A percentile compares a stretch with the other conserved stretches of the same genome.
Conservation (phyloP, 2,797 vertebrate genomes). For the Masticophis lateralis region DNA sequence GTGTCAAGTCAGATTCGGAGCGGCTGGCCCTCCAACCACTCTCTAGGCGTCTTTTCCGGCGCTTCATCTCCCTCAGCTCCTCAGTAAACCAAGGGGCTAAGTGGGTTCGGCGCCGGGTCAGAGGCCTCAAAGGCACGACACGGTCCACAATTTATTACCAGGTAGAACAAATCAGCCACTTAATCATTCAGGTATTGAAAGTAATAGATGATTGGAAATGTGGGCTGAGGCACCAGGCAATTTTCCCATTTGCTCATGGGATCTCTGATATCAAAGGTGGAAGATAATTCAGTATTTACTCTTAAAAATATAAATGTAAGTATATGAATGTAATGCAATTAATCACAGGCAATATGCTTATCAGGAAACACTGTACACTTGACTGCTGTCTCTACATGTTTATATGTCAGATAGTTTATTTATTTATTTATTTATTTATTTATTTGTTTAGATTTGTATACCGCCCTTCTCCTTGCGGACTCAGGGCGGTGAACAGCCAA, state of each 20-base stretch:
- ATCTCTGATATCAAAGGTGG: neutral
- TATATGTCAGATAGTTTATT: neutral
- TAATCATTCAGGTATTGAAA: neutral
- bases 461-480: too few species aligned
- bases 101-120: too few species aligned
- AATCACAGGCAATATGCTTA: neutral
- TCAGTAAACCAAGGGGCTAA: too few species aligned
- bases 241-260: neutral
- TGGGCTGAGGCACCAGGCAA: neutral
- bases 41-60: too few species aligned
- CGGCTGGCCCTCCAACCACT: too few species aligned
- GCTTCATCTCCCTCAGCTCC: too few species aligned
- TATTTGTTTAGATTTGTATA: too few species aligned
- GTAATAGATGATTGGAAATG: neutral
- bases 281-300: neutral
- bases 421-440: too few species aligned
- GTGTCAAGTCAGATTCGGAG: too few species aligned
- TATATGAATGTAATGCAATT: neutral
- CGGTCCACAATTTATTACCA: neutral
- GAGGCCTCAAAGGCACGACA: too few species aligned
- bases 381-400: neutral
- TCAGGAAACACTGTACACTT: neutral
- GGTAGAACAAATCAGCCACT: neutral
- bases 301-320: neutral
- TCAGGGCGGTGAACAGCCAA: too few species aligned